A percentile compares a stretch with the other conserved stretches of the same genome.
Conservation (phyloP, 1,140 invertebrate genomes). For the Drosophila kepulauana region DNA sequence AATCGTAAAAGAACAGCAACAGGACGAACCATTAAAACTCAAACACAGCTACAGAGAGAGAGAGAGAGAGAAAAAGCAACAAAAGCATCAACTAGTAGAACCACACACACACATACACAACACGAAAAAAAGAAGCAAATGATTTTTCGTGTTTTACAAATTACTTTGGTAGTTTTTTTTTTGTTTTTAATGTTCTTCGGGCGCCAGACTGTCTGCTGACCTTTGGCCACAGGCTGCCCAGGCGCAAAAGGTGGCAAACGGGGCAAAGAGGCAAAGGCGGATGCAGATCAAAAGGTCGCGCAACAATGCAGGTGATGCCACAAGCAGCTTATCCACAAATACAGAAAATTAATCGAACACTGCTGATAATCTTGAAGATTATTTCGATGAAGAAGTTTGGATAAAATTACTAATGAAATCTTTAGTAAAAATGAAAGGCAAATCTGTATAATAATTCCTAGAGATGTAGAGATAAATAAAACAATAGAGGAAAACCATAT, state of each 20-base stretch:
- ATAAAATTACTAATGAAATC: too few relatives aligned
- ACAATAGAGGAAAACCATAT: too few relatives aligned
- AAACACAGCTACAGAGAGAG: neutral
- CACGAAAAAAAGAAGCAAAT: slow-evolving; percentile 53
- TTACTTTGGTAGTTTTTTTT: slow-evolving; percentile 66
- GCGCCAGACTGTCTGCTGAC: slow-evolving; percentile 76
- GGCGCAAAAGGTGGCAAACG: neutral
- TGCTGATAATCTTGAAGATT: too few relatives aligned
- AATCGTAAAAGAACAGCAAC: slow-evolving; percentile 71
- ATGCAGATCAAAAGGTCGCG: slow-evolving; percentile 27
- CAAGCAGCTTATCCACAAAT: neutral
- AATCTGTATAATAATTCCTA: too few relatives aligned
- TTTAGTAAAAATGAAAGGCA: too few relatives aligned
- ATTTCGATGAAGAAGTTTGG: too few relatives aligned
- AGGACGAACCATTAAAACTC: slow-evolving; percentile 34
- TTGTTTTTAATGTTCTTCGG: slow-evolving; percentile 68
- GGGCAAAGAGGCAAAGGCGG: neutral
- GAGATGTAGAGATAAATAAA: too few relatives aligned
- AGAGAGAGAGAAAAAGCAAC: neutral
- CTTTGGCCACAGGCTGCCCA: slow-evolving; percentile 52
- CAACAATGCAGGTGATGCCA: slow-evolving; percentile 32
- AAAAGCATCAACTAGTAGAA: neutral
- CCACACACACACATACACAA: slow-evolving; percentile 1
- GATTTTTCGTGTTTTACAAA: slow-evolving; percentile 78
- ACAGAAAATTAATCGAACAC: neutral